Conservation (phyloP, 2,113 vertebrate genomes). For the Cyanocitta stelleri region DNA sequence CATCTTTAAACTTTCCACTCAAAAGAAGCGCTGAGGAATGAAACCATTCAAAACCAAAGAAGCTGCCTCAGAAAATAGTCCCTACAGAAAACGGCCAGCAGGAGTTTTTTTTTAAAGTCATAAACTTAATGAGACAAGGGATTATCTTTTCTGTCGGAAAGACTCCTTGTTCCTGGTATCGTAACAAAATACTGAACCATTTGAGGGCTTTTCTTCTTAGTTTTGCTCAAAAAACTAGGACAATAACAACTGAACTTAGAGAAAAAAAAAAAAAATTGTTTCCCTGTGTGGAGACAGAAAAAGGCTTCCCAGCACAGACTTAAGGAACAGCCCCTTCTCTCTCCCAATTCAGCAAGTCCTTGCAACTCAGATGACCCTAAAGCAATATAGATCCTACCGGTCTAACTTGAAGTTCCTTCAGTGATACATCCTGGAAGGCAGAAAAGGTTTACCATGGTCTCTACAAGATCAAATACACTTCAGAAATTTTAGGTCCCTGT, state of each 20-base stretch:
- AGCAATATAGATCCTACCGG: not conserved
- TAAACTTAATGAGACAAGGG: conserved; percentile 8
- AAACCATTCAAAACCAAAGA: conserved; percentile 24
- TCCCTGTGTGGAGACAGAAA: not conserved
- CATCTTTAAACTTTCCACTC: conserved; percentile 52
- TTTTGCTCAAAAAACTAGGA: not conserved
- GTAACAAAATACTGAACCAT: not conserved
- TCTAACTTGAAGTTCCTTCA: not conserved
- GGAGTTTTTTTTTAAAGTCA: conserved; percentile 2
- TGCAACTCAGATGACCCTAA: not conserved
- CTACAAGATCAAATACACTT: not conserved
- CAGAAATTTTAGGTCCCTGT: not conserved
- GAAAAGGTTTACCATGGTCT: not conserved
- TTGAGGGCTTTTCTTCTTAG: not conserved
- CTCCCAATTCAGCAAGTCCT: not conserved
- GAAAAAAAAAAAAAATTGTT: accelerated
- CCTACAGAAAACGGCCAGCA: not conserved
- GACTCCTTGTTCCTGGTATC: not conserved
- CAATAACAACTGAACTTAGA: not conserved
- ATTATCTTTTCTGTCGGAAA: conserved; percentile 14
- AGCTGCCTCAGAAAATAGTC: not conserved
- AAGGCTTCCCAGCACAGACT: not conserved
- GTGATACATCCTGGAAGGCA: not conserved
- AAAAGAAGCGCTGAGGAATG: conserved; percentile 34
- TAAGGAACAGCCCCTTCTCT: not conserved